phyloP scores from a whole-genome alignment of 1,140 invertebrate species.

The Psilanteris sp. region DNA sequence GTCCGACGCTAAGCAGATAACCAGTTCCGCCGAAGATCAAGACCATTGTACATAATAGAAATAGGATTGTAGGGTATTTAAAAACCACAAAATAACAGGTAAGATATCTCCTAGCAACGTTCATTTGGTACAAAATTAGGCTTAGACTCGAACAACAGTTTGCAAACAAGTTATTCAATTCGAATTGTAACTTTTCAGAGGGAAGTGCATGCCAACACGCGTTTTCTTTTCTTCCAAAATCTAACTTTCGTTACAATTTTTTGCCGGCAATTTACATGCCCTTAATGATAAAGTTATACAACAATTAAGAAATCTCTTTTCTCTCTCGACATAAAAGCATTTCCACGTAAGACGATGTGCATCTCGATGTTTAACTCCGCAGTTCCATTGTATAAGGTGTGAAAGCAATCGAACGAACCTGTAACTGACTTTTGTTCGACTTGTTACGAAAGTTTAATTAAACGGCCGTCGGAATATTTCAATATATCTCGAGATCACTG shows the following conservation, averaged over 20 bases:
- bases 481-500: slow-evolving; percentile 2
- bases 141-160: slow-evolving; percentile 9
- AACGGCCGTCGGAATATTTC: slow-evolving; percentile 17
- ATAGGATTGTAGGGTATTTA: slow-evolving; percentile 40
- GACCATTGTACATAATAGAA: slow-evolving; percentile 31
- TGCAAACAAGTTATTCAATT: slow-evolving; percentile 29
- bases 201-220: background rate
- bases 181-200: background rate
- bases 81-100: slow-evolving; percentile 49
- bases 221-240: slow-evolving; percentile 7
- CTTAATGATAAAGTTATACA: slow-evolving; percentile 39
- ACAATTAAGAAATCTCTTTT: slow-evolving; percentile 52
- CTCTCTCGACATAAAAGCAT: slow-evolving; percentile 52
- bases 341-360: slow-evolving; percentile 56
- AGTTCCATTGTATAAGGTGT: slow-evolving; percentile 51
- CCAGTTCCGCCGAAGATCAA: slow-evolving; percentile 43
- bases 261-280: background rate
- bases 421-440: slow-evolving; percentile 25
- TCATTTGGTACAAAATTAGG: slow-evolving; percentile 12
- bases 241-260: background rate
- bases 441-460: slow-evolving; percentile 47
- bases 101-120: slow-evolving; percentile 17
- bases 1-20: slow-evolving; percentile 16
- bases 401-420: slow-evolving; percentile 30
- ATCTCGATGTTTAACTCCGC: slow-evolving; percentile 46